Evolutionary conservation across 1,140 invertebrate species (phyloP).

Genomic region (Armadillidium nasatum): DNA sequence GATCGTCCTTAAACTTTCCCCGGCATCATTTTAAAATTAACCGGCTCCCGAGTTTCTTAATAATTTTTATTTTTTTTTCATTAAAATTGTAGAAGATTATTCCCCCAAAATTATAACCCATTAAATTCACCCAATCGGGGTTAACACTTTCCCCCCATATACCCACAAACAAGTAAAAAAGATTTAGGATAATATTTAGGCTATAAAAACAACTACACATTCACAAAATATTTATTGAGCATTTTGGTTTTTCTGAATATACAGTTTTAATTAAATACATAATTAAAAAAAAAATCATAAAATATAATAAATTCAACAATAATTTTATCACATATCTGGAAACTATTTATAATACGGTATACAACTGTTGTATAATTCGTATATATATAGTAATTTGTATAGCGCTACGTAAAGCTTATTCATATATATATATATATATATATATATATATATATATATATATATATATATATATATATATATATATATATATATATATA

Average conservation of each 20-base stretch:
- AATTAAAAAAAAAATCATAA: neutral
- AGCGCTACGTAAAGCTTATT: neutral
- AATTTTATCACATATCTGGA: neutral
- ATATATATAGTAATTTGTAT: neutral
- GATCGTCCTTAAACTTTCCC: too few species aligned
- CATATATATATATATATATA: neutral
- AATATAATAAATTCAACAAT: conserved; percentile 12
- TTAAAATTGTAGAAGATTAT: too few species aligned
- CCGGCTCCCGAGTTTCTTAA: too few species aligned
- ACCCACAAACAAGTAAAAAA: too few species aligned
- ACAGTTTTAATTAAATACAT: neutral
- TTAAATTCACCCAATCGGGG: too few species aligned
- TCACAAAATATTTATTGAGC: neutral
- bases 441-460: conserved; percentile 2
- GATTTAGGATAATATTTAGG: too few species aligned
- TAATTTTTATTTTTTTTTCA: too few species aligned
- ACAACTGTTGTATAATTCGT: neutral
- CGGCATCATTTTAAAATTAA: too few species aligned
- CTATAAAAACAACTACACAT: too few species aligned
- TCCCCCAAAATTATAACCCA: too few species aligned
- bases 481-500: conserved; percentile 15
- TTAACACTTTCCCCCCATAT: too few species aligned
- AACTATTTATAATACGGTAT: conserved; percentile 6
- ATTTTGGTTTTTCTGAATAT: neutral
- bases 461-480: conserved; percentile 15